Conservation (phyloP, 2,113 vertebrate genomes). For the Pyxicephalus adspersus region DNA sequence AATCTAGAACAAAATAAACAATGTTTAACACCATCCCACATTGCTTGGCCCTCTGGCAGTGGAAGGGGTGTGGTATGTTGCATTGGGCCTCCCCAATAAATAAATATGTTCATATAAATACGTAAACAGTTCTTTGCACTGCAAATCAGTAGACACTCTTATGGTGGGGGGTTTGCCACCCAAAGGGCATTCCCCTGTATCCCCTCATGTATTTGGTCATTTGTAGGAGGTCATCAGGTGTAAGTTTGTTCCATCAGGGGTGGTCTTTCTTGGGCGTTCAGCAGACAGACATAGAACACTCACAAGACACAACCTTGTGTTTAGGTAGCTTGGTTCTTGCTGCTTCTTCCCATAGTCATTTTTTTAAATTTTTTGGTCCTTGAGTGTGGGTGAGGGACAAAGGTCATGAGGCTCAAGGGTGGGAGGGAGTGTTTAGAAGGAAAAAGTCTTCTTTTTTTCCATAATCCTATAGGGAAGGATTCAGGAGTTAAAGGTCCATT, state of each 20-base stretch:
- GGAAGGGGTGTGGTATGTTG: slow-evolving; percentile 35
- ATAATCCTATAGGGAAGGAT: slow-evolving; percentile 43
- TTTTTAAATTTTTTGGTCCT: slow-evolving; percentile 40
- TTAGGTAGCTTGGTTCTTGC: slow-evolving; percentile 56
- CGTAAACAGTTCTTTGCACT: slow-evolving; percentile 52
- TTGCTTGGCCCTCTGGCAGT: slow-evolving; percentile 35
- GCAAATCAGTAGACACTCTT: slow-evolving; percentile 48
- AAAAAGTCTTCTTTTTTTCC: slow-evolving; percentile 54
- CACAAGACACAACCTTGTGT: slow-evolving; percentile 57
- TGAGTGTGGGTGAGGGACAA: slow-evolving; percentile 43
- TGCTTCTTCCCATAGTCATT: slow-evolving; percentile 42
- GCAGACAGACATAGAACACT: slow-evolving; percentile 56
- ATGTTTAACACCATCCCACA: slow-evolving; percentile 40
- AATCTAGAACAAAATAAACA: slow-evolving; percentile 46
- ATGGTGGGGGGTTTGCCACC: slow-evolving; percentile 26
- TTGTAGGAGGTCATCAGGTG: slow-evolving; percentile 38
- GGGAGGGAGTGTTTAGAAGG: slow-evolving; percentile 34
- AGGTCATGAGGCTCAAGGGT: slow-evolving; percentile 48
- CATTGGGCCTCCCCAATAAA: slow-evolving; percentile 50
- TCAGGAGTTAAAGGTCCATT: slow-evolving; percentile 54
- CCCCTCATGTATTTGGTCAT: slow-evolving; percentile 50
- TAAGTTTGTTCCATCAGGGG: slow-evolving; percentile 38
- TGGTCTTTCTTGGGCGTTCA: slow-evolving; percentile 34
- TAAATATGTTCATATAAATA: slow-evolving; percentile 57
- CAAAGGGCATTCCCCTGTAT: slow-evolving; percentile 25